Evolutionary conservation across 2,113 vertebrate species (phyloP).

Genomic region (Pangasianodon hypophthalmus): DNA sequence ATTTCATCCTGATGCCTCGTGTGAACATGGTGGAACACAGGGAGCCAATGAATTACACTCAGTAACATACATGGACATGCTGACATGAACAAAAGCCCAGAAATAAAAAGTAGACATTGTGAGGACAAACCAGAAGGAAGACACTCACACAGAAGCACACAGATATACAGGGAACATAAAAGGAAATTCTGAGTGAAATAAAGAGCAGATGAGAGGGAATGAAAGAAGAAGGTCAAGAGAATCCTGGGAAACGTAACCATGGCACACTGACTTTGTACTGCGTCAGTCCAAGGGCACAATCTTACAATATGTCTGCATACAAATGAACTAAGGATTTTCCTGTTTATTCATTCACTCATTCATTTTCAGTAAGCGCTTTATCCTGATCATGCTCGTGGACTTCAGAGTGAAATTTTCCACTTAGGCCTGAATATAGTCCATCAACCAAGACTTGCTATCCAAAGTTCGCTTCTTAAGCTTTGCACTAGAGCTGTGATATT

Average conservation of each 20-base stretch:
- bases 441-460: background rate
- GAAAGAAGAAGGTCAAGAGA: background rate
- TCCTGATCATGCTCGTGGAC: background rate
- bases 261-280: background rate
- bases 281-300: background rate
- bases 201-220: background rate
- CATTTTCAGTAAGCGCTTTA: background rate
- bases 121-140: constrained; percentile 4
- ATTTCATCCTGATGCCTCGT: constrained; percentile 30
- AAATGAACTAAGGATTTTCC: background rate
- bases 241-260: background rate
- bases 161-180: constrained; percentile 1
- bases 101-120: background rate
- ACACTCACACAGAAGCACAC: constrained; percentile 42
- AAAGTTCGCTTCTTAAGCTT: background rate
- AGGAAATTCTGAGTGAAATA: background rate
- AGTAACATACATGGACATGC: background rate
- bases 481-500: background rate
- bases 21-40: constrained; percentile 5
- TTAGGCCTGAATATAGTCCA: background rate
- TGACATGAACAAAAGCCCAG: background rate
- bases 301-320: background rate
- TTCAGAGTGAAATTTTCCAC: background rate
- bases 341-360: background rate
- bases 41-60: background rate